phyloP scores from a whole-genome alignment of 2,797 vertebrate species.

The Cryptoblepharus egeriae region DNA sequence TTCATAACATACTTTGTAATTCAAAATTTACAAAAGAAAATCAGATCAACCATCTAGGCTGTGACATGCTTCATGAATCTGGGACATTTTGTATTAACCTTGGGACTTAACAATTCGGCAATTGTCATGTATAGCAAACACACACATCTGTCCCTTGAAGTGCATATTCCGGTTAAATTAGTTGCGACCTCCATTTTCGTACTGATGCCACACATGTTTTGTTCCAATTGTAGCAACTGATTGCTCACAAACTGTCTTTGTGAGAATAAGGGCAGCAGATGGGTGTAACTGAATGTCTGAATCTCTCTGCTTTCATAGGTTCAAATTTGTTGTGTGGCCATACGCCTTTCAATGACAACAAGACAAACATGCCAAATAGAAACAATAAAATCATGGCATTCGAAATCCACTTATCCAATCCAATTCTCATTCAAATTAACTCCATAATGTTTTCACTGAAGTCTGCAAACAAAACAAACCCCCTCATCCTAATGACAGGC shows the following conservation, averaged over 20 bases:
- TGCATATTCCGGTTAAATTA: conserved; percentile 9
- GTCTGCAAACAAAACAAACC: not conserved
- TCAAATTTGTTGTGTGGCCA: conserved; percentile 10
- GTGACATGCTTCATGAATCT: not conserved
- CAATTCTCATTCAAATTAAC: conserved; percentile 16
- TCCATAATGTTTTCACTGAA: conserved; percentile 11
- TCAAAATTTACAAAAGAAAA: not conserved
- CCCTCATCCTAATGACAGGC: not conserved
- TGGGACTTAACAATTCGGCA: not conserved
- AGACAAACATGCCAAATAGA: not conserved
- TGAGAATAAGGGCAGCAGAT: conserved; percentile 54
- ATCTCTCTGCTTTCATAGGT: conserved; percentile 59
- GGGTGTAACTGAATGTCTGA: conserved; percentile 50
- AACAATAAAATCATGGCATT: not conserved
- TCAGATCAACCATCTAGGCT: not conserved
- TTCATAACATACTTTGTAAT: not conserved
- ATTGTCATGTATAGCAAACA: not conserved
- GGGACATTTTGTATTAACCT: not conserved
- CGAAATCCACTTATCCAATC: not conserved
- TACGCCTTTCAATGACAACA: not conserved
- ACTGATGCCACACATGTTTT: conserved; percentile 38
- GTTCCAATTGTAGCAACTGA: conserved; percentile 49
- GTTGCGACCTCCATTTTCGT: conserved; percentile 37
- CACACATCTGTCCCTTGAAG: not conserved
- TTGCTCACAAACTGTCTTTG: conserved; percentile 48